A percentile compares a stretch with the other conserved stretches of the same genome.
phyloP scores from a whole-genome alignment of 2,113 vertebrate genomes.

The Alexandromys fortis region DNA sequence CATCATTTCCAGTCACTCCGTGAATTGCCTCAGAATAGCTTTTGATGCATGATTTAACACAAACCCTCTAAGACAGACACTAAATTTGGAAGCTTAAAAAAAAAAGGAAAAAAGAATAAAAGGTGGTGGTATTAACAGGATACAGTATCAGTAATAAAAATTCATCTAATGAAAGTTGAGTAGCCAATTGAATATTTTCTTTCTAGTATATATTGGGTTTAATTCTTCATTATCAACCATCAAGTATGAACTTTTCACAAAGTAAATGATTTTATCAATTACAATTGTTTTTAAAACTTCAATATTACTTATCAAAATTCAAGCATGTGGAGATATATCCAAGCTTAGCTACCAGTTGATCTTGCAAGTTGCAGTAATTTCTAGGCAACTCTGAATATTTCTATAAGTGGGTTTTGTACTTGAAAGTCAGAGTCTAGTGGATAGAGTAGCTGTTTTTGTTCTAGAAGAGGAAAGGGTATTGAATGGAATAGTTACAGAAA shows the following conservation, averaged over 20 bases:
- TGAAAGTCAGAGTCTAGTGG: not conserved
- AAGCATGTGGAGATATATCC: not conserved
- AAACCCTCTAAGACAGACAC: not conserved
- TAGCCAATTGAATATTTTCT: not conserved
- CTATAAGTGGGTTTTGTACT: not conserved
- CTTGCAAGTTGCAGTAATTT: slow-evolving; percentile 2
- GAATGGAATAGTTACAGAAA: not conserved
- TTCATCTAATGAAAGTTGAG: not conserved
- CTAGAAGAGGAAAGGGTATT: not conserved
- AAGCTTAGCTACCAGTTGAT: not conserved
- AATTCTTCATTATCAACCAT: slow-evolving; percentile 29
- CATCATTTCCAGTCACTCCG: not conserved
- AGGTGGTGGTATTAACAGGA: not conserved
- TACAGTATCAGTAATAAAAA: slow-evolving; percentile 32
- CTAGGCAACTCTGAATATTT: not conserved
- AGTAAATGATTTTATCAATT: not conserved
- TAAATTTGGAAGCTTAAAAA: not conserved
- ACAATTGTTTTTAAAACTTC: not conserved
- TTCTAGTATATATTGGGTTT: slow-evolving; percentile 15
- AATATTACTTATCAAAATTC: not conserved
- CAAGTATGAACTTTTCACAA: not conserved
- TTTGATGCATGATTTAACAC: slow-evolving; percentile 44
- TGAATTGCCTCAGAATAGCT: not conserved
- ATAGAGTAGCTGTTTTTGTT: not conserved
- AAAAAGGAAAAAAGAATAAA: not conserved